Percentiles rank a stretch among this genome's conserved stretches.
Conservation (phyloP, 2,113 vertebrate genomes). For the Melanotaenia duboulayi region DNA sequence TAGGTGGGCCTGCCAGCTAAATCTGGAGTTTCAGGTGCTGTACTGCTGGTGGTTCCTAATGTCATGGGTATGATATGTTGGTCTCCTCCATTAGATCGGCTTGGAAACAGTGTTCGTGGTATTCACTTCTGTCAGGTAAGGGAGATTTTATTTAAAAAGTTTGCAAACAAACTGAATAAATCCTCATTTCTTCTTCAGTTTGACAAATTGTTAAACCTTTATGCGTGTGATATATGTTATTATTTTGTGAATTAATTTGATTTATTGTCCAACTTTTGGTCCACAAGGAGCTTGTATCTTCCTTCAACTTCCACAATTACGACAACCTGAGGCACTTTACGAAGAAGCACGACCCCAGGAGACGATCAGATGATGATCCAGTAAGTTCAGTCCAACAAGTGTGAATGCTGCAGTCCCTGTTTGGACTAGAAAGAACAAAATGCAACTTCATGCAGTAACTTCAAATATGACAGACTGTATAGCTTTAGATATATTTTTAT, state of each 20-base stretch:
- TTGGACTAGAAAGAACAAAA: too few species aligned
- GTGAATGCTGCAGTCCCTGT: not conserved
- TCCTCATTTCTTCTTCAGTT: not conserved
- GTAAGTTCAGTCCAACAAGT: slow-evolving; percentile 75
- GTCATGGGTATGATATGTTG: slow-evolving; percentile 94
- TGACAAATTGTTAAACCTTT: not conserved
- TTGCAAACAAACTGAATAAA: not conserved
- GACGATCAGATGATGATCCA: slow-evolving; percentile 85
- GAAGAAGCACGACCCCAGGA: slow-evolving; percentile 89
- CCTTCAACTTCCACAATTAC: slow-evolving; percentile 94
- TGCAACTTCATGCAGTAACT: not conserved
- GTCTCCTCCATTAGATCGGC: slow-evolving; percentile 89
- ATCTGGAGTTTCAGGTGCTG: slow-evolving; percentile 91
- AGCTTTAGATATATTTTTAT: not conserved
- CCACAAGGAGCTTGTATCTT: slow-evolving; percentile 87
- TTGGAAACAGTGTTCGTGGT: slow-evolving; percentile 90
- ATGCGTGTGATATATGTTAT: not conserved
- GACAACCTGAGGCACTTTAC: slow-evolving; percentile 91
- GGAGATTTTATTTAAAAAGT: not conserved
- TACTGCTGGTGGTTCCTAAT: slow-evolving; percentile 91
- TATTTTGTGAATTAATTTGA: not conserved
- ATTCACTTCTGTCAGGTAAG: slow-evolving; percentile 90
- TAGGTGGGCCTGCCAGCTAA: slow-evolving; percentile 93
- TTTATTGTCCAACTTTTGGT: not conserved
- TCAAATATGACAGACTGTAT: not conserved